Percentiles rank a stretch among this genome's conserved stretches.
Conservation (phyloP, 2,797 vertebrate species). For the Eulemur rubriventer region DNA sequence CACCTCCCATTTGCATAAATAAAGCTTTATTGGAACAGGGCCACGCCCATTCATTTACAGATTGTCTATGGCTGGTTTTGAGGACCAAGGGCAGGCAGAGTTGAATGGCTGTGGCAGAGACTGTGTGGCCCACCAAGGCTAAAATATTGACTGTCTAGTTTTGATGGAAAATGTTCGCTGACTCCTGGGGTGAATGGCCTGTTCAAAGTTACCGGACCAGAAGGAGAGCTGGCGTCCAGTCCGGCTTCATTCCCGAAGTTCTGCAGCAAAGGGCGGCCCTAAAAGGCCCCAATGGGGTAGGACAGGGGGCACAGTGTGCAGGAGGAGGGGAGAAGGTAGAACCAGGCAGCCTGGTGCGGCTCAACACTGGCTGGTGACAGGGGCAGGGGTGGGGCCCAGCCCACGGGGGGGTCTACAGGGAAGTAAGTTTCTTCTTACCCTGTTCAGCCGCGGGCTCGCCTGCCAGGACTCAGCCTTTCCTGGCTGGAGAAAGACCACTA, state of each 20-base stretch:
- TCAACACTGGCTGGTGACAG: no score
- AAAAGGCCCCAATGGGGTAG: background rate
- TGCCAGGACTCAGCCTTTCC: background rate
- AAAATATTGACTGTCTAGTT: background rate
- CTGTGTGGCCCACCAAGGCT: background rate
- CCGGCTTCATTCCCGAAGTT: background rate
- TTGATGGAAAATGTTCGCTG: background rate
- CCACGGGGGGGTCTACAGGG: background rate
- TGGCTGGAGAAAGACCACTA: background rate
- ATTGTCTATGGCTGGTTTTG: rapidly evolving
- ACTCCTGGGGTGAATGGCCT: background rate
- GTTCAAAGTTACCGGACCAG: background rate
- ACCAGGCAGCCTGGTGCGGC: background rate
- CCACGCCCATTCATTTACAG: rapidly evolving
- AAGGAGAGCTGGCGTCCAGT: background rate
- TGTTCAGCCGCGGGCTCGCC: rapidly evolving
- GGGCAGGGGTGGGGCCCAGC: background rate
- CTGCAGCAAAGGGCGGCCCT: background rate
- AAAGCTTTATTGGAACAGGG: constrained; percentile 31
- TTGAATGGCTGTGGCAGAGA: rapidly evolving
- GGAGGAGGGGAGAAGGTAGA: background rate
- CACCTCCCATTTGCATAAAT: background rate
- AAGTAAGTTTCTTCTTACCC: background rate
- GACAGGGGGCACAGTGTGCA: rapidly evolving
- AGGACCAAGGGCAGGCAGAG: background rate